Base-by-base conservation (phyloP, 2,797 vertebrate species). In the Manis javanica region DNA sequence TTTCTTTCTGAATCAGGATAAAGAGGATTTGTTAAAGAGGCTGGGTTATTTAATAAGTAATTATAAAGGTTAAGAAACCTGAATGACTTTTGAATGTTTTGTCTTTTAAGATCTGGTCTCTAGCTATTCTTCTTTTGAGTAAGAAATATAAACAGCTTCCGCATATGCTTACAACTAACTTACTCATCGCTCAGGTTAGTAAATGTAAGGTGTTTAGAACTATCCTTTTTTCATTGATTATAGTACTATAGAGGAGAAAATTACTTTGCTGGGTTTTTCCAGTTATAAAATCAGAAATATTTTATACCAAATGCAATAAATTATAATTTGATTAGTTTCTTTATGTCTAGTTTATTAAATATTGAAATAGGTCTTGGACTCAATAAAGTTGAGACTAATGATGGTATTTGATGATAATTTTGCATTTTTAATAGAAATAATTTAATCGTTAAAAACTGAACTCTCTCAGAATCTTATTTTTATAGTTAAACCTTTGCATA, bases 171-270 rank as follows among this genome's bases (percentile, higher is more conserved):
- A 99, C 99, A 46, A 98, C 99, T 83, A 99, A 99, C 97, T 98
- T 99, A 69, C 99, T 99, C 90, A 97, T 99, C 94, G 99, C 99
- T 68, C 99, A 99, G 99, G 99, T 99, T 96, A 99, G 98, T 98
- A 69, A 92, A 57, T 16, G 16, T 55, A 34, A 85, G 21, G 42
- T 61, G 57, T 51, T 87, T 78, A 91, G 26, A 96, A 79, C 21
- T 79, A 37, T 74, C 51, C 31, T 88, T 96, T 96, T 81, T 24
- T 93, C 59, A 66, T 72, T 51, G 49, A 74, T 77, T 90, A 24
- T 72, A 46, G 63, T 39, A 57, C 16, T 89, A 0, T 19, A 71
- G 21, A 79, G 77, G 53, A 71, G 51, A 95, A 91, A 72, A 75
- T 86, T 90, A 77, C 34, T 91, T 96, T 13, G 2, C 26, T 93